Conservation (phyloP, 2,113 vertebrate species). For the Antennarius striatus region DNA sequence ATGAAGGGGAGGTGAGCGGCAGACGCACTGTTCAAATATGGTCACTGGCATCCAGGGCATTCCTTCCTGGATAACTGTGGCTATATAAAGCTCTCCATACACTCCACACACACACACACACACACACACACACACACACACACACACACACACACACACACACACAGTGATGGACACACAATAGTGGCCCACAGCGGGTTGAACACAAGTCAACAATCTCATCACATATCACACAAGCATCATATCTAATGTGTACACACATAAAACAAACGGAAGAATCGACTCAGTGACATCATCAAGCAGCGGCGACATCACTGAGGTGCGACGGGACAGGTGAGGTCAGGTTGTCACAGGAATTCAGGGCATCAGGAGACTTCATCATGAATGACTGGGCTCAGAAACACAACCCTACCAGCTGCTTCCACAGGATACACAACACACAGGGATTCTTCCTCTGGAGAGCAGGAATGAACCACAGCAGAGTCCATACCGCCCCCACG, state of each 20-base stretch:
- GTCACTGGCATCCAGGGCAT: conserved; percentile 73
- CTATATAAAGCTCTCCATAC: conserved; percentile 69
- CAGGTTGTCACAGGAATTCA: conserved; percentile 39
- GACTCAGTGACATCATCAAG: conserved; percentile 65
- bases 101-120: no score
- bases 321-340: conserved; percentile 47
- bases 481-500: no score
- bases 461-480: no score
- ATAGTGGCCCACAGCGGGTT: conserved; percentile 29
- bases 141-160: no score
- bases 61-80: conserved; percentile 72
- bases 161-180: conserved; percentile 20
- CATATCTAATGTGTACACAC: conserved; percentile 33
- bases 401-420: conserved; percentile 12
- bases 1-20: conserved; percentile 41
- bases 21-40: conserved; percentile 75
- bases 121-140: background rate
- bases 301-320: conserved; percentile 50
- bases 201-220: conserved; percentile 57
- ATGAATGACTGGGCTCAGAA: conserved; percentile 23
- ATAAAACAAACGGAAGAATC: conserved; percentile 48
- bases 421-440: no score
- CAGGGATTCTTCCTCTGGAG: no score
- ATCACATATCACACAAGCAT: conserved; percentile 36
- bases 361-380: background rate